phyloP scores from a whole-genome alignment of 2,113 vertebrate species.

The Periophthalmodon schlosseri region DNA sequence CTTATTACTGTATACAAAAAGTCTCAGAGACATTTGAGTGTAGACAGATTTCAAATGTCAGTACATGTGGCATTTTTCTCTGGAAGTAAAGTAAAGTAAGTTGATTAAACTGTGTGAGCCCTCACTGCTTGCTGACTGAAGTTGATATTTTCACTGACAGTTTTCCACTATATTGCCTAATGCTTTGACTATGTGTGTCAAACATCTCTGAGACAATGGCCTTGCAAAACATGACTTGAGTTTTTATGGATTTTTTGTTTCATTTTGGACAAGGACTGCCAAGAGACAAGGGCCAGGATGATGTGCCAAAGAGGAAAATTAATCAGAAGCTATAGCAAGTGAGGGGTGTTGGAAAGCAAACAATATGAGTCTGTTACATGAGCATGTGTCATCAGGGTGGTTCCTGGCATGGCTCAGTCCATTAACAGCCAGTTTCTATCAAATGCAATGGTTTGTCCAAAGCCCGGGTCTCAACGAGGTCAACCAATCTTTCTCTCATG shows the following conservation, averaged over 20 bases:
- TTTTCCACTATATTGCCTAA: background rate
- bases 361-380: conserved; percentile 62
- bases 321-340: conserved; percentile 61
- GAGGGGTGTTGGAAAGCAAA: conserved; percentile 58
- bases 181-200: background rate
- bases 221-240: background rate
- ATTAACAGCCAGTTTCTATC: conserved; percentile 69
- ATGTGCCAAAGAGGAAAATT: conserved; percentile 62
- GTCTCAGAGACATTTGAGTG: too few species aligned
- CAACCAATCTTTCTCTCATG: conserved; percentile 65
- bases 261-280: conserved; percentile 50
- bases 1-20: too few species aligned
- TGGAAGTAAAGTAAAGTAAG: background rate
- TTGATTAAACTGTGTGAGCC: background rate
- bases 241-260: conserved; percentile 3
- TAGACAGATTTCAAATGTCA: too few species aligned
- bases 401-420: conserved; percentile 59
- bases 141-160: background rate
- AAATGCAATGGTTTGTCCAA: conserved; percentile 56
- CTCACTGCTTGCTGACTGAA: background rate
- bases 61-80: background rate
- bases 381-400: conserved; percentile 59
- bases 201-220: conserved; percentile 1
- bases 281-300: conserved; percentile 59
- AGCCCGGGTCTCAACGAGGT: conserved; percentile 59